These are phyloP conservation scores for Philhelius pedissequus DNA, from an alignment of 2,888 invertebrate genomes.

Conservation along the genomic window DNA sequence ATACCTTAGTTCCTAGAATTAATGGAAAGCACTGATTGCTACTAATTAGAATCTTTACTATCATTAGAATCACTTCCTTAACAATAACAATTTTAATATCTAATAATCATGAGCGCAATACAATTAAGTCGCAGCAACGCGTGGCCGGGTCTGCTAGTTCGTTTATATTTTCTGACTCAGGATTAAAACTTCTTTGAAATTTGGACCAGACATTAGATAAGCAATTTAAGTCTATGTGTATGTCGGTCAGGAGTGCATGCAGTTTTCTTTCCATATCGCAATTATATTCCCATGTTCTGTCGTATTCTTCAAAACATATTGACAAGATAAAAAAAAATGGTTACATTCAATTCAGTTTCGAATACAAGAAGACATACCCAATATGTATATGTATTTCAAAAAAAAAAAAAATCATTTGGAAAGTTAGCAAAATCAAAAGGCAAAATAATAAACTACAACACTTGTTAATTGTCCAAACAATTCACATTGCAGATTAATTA, in stretches of 20 bases:
- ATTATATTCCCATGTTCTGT: conserved; percentile 50
- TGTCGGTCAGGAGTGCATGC: conserved; percentile 7
- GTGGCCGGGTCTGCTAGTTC: no score
- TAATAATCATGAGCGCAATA: no score
- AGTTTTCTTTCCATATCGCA: conserved; percentile 28
- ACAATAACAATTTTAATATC: no score
- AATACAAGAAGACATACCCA: background rate
- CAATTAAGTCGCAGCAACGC: no score
- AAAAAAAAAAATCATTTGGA: conserved; percentile 34
- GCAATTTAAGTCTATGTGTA: background rate
- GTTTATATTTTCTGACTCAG: background rate
- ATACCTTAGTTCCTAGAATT: no score
- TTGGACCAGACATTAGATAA: background rate
- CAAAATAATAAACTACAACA: background rate
- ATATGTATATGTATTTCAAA: no score
- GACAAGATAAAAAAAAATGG: conserved; percentile 45
- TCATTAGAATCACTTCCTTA: no score
- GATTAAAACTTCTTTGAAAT: background rate
- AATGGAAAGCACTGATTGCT: no score
- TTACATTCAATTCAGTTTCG: conserved; percentile 31
- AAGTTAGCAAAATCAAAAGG: conserved; percentile 12
- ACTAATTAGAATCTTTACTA: no score
- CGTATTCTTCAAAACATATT: conserved; percentile 3
- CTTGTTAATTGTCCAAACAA: conserved; percentile 57
- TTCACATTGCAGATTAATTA: conserved; percentile 44